These are phyloP conservation scores for Eilema griseolum DNA, from an alignment of 2,888 invertebrate species.

Conservation along the genomic window DNA sequence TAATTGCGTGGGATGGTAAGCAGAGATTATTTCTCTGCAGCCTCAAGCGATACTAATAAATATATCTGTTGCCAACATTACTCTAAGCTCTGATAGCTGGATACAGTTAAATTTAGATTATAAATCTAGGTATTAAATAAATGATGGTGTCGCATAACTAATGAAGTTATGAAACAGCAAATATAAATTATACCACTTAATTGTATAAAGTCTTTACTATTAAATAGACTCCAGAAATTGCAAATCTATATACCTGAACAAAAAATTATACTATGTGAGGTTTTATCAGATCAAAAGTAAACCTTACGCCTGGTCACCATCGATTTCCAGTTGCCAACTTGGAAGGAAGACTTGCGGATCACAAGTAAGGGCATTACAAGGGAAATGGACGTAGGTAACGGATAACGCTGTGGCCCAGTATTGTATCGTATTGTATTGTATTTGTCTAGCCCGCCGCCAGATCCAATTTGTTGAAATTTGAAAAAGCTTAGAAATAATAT, in stretches of 20 bases:
- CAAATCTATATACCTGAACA: not conserved
- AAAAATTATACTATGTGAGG: not conserved
- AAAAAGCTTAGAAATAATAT: no score
- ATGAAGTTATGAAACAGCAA: slow-evolving; percentile 8
- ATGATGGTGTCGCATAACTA: not conserved
- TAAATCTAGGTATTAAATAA: slow-evolving; percentile 1
- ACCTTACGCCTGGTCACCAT: no score
- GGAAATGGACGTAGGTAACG: no score
- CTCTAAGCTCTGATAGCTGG: slow-evolving; percentile 18
- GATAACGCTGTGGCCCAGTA: no score
- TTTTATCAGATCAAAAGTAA: no score
- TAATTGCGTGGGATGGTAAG: slow-evolving; percentile 39
- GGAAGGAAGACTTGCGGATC: no score
- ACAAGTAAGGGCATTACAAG: no score
- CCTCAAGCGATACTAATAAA: slow-evolving; percentile 38
- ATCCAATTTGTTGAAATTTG: no score
- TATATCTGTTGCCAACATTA: slow-evolving; percentile 32
- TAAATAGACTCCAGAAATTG: not conserved
- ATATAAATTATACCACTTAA: not conserved
- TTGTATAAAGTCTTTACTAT: not conserved
- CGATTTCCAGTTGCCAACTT: no score
- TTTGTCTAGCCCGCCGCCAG: no score
- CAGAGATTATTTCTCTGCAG: slow-evolving; percentile 36
- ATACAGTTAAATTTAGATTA: slow-evolving; percentile 18
- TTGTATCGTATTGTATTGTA: no score